Base-by-base conservation (phyloP, 2,797 vertebrate species). In the Sarcoramphus papa region DNA sequence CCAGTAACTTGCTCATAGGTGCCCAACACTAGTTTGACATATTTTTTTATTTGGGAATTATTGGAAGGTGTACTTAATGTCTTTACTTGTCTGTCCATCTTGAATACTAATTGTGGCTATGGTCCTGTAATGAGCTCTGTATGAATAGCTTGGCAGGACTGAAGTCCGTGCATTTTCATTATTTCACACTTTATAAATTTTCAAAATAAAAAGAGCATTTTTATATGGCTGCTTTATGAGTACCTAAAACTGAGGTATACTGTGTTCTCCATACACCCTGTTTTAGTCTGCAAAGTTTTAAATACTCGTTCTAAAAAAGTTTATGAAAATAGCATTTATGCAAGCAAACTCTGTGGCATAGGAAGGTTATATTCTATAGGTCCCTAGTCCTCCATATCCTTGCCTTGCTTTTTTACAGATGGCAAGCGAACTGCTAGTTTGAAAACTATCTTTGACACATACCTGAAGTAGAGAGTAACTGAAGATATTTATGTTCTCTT, bases 381-480 rank as follows among this genome's bases (percentile, higher is more conserved):
- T 25, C 12, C 10, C 22, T 10, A 7, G 56, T 16, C 14, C 37
- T 62, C 23, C 16, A 3, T 6, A 5, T 4, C 12, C 31, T 59
- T 7, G 37, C 45, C 12, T 45, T 30, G 31, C 23, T 21, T 21
- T 30, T 41, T 33, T 50, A 28, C 3, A 10, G 47, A 7, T 2
- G 15, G 62, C 21, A 27, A 37, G n/a, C 9, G 54, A 25, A 6
- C 27, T 9, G 20, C 31, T 23, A 16, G 3, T 23, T 27, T 64
- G 41, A 33, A 45, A 89, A 31, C 54, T 6, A 8, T 30, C 50
- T 27, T 56, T 14, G 22, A 31, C 7, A 2, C 0, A 0, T 23
- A 37, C 31, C 37, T 33, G 13, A 48, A 17, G 22, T 23, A 47
- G 28, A 21, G 22, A 37, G 33, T 37, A 59, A 69, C 22, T 25